A percentile compares a stretch with the other conserved stretches of the same genome.
phyloP scores from a whole-genome alignment of 2,113 vertebrate species.

The Henicopernis longicauda region DNA sequence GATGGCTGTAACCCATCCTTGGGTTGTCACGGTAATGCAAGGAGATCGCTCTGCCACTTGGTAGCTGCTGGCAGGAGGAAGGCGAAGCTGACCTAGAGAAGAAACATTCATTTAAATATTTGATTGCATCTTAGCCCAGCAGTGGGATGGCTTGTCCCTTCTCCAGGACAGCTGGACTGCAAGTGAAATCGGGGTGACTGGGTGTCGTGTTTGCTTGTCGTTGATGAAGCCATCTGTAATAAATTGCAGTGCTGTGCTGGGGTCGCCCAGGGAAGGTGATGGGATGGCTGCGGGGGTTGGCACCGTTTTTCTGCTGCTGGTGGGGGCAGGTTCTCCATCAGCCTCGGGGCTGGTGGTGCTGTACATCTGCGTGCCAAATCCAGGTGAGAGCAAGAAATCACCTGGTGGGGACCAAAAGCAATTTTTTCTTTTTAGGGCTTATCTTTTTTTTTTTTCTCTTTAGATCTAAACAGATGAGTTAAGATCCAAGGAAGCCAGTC shows the following conservation, averaged over 20 bases:
- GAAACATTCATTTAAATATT: constrained; percentile 30
- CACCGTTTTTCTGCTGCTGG: not conserved
- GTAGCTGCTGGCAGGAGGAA: not conserved
- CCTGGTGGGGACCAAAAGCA: not conserved
- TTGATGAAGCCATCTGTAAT: not conserved
- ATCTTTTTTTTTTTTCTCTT: not conserved
- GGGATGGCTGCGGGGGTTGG: not conserved
- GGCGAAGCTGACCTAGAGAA: not conserved
- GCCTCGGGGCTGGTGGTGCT: not conserved
- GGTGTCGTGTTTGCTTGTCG: not conserved
- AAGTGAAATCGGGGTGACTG: not conserved
- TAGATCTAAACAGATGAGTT: not conserved
- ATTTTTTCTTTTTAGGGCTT: not conserved
- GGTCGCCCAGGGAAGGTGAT: not conserved
- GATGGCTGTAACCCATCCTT: constrained; percentile 19
- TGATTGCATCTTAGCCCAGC: not conserved
- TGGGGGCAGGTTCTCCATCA: not conserved
- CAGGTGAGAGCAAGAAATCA: not conserved
- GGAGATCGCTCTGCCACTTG: constrained; percentile 4
- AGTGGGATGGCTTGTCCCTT: not conserved
- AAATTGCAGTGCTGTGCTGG: fast-evolving
- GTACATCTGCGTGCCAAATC: not conserved
- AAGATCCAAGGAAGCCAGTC: not conserved
- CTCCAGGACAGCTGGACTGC: not conserved
- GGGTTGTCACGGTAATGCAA: constrained; percentile 43